Percentiles rank a stretch among this genome's conserved stretches.
phyloP scores from a whole-genome alignment of 2,888 invertebrate species.

The Apamea sordens region DNA sequence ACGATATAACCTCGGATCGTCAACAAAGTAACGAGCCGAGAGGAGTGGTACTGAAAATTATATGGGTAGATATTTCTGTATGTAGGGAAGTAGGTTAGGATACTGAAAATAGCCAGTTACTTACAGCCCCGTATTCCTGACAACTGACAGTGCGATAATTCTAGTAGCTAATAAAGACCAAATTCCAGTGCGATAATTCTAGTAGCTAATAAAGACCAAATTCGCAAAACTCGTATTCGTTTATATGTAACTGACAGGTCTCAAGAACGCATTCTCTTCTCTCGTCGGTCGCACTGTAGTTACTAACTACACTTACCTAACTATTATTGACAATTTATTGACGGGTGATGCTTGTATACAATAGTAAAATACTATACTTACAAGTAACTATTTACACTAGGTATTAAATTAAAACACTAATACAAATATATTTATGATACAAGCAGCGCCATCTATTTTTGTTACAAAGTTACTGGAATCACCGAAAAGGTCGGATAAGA shows the following conservation, averaged over 20 bases:
- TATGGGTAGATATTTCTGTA: background rate
- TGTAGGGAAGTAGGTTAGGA: background rate
- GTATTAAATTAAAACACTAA: too few relatives aligned
- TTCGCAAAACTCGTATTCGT: background rate
- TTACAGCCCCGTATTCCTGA: background rate
- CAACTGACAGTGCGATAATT: background rate
- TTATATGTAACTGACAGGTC: background rate
- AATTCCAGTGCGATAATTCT: background rate
- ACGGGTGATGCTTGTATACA: background rate
- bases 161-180: background rate
- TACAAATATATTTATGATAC: too few relatives aligned
- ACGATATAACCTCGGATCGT: constrained; percentile 15
- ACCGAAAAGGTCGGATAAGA: background rate
- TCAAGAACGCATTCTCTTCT: background rate
- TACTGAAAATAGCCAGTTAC: background rate
- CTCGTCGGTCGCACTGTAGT: background rate
- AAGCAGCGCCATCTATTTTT: too few relatives aligned
- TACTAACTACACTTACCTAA: background rate
- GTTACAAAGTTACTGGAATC: background rate
- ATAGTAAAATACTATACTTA: background rate
- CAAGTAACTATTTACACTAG: background rate
- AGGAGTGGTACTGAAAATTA: constrained; percentile 24
- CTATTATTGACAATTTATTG: background rate
- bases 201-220: background rate
- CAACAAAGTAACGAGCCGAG: constrained; percentile 19